Conservation (phyloP, 2,888 invertebrate species). For the Oxyscelio sp. region DNA sequence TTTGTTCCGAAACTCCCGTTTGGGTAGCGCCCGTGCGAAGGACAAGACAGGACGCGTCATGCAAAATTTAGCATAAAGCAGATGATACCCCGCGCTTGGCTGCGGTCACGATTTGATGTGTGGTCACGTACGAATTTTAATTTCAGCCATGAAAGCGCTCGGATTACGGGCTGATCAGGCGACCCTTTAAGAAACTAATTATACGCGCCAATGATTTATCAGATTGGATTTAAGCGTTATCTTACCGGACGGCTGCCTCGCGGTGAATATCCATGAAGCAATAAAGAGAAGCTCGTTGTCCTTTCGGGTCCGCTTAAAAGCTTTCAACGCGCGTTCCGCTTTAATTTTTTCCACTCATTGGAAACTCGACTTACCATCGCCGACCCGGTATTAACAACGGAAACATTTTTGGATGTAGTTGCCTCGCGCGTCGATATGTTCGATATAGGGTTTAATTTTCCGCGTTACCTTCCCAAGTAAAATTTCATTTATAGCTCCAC, state of each 20-base stretch:
- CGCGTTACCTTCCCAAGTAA: no score
- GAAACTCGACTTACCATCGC: constrained; percentile 16
- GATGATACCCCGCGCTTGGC: constrained; percentile 47
- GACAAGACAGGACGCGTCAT: constrained; percentile 57
- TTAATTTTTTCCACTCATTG: constrained; percentile 56
- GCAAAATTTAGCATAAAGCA: constrained; percentile 66
- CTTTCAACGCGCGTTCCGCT: constrained; percentile 39
- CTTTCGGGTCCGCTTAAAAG: constrained; percentile 30
- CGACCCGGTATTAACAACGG: background rate
- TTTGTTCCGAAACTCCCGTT: constrained; percentile 68
- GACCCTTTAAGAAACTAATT: constrained; percentile 64
- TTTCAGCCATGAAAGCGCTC: constrained; percentile 36
- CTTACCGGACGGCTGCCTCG: constrained; percentile 35
- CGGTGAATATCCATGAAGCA: constrained; percentile 65
- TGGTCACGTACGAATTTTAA: constrained; percentile 72
- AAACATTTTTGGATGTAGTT: background rate
- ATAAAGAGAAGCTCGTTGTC: constrained; percentile 40
- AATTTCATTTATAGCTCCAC: no score
- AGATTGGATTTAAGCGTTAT: constrained; percentile 67
- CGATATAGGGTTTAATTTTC: no score
- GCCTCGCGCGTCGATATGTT: background rate
- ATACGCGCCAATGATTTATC: constrained; percentile 71
- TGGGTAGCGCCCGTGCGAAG: constrained; percentile 30
- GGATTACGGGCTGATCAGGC: constrained; percentile 47
- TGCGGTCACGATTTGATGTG: constrained; percentile 66